These are phyloP conservation scores for Horisme vitalbata DNA, from an alignment of 2,888 invertebrate genomes.

Conservation along the genomic window DNA sequence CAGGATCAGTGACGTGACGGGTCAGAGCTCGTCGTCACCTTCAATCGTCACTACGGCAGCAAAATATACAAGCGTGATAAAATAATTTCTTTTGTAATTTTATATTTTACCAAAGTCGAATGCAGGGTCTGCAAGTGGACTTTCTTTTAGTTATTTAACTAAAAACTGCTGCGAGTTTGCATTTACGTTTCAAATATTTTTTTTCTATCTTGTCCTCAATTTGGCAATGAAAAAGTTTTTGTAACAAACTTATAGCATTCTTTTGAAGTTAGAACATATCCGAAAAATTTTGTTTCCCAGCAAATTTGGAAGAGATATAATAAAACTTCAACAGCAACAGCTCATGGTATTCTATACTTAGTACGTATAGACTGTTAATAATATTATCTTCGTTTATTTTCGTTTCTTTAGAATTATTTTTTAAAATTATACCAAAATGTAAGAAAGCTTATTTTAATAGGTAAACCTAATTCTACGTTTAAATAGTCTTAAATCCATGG, in stretches of 20 bases:
- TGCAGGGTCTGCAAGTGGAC: too few species aligned
- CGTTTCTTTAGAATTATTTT: too few species aligned
- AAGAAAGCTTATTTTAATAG: too few species aligned
- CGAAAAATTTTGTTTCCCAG: constrained; percentile 44
- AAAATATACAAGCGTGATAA: constrained; percentile 23
- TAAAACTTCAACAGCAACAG: constrained; percentile 46
- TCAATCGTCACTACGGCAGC: constrained; percentile 30
- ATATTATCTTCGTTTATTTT: too few species aligned
- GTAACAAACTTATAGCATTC: constrained; percentile 69
- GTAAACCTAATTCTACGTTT: too few species aligned
- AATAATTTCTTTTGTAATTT: constrained; percentile 7
- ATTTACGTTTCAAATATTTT: too few species aligned
- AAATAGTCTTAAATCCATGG: too few species aligned
- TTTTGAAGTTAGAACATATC: constrained; percentile 55
- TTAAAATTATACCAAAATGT: too few species aligned
- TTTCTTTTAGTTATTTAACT: too few species aligned
- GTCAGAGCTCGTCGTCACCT: constrained; percentile 23
- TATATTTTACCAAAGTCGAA: too few species aligned
- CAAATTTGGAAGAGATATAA: constrained; percentile 39
- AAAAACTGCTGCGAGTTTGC: too few species aligned
- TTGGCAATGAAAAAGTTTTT: constrained; percentile 57
- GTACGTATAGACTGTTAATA: too few species aligned
- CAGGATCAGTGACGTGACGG: constrained; percentile 28
- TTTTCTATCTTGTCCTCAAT: constrained; percentile 27
- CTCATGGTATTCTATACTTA: constrained; percentile 29